Base-by-base conservation (phyloP, 2,113 vertebrate genomes). In the Holacanthus passer region DNA sequence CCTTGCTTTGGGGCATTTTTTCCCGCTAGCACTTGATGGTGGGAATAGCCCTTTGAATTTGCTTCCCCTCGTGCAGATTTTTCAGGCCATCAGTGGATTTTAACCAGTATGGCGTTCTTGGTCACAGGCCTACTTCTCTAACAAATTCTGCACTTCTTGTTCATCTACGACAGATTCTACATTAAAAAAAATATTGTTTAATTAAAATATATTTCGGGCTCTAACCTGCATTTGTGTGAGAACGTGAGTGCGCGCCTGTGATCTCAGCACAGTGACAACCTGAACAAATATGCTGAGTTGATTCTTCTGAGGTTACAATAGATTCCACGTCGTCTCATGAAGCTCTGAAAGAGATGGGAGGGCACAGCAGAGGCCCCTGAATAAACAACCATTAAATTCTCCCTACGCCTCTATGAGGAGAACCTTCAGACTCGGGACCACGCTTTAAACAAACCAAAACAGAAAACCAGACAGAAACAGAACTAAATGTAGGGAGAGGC, bases 381-480 rank as follows among this genome's bases (percentile, higher is more conserved):
- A 94, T 96, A 94, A 96, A 96, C 95, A 96, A 92, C 93, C 88
- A 89, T 95, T 94, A 94, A 94, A 92, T 89, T 91, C 89, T 80
- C 82, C 84, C 91, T 90, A 79, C 63, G 90, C 91, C 87, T 79
- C 63, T 47, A 72, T 80, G 78, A 90, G 79, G 73, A 68, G 68
- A 75, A 35, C 65, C 70, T 77, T 76, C 68, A 85, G 62, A 80
- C 77, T 85, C 24, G 2, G 32, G 22, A 71, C 65, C 16, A 39
- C 29, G 70, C 77, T 89, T 89, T 55, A 79, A 81, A 87, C 67
- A 84, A 87, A 87, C 70, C 58, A 77, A 79, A 76, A 83, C 81
- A 88, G 43, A 64, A 74, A 78, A 60, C 32, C 59, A 73, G 39
- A 81, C 67, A 64, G 31, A 84, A 73, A 81, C 37, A 71, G 43